These are phyloP conservation scores for Chionomys nivalis DNA, from an alignment of 2,113 vertebrate species.

Conservation along the genomic window DNA sequence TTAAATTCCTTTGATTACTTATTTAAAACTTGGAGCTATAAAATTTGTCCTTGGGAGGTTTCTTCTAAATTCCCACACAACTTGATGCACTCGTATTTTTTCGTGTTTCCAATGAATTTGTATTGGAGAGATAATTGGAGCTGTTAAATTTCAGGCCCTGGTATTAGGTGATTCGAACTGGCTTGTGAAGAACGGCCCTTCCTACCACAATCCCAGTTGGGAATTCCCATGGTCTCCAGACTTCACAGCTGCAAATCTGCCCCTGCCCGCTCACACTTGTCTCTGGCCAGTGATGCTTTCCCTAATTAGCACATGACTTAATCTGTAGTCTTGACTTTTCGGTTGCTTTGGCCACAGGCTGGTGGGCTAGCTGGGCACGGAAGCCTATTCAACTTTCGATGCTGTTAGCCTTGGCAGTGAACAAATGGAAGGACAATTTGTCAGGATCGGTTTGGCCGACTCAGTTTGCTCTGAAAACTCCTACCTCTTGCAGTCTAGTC, in stretches of 20 bases:
- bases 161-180: constrained; percentile 48
- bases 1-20: constrained; percentile 46
- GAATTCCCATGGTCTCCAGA: constrained; percentile 65
- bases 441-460: background rate
- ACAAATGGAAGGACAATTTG: background rate
- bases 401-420: background rate
- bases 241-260: constrained; percentile 70
- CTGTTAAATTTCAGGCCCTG: constrained; percentile 42
- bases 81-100: constrained; percentile 23
- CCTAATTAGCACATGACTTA: constrained; percentile 77
- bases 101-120: constrained; percentile 47
- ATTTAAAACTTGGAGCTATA: constrained; percentile 34
- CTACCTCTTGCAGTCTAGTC: background rate
- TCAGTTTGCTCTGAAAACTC: background rate
- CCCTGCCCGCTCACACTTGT: constrained; percentile 63
- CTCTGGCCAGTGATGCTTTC: constrained; percentile 63
- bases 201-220: constrained; percentile 46
- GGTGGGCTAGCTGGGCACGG: background rate
- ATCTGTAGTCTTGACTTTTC: constrained; percentile 39
- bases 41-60: constrained; percentile 24
- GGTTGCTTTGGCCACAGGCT: background rate
- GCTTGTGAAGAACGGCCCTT: constrained; percentile 35
- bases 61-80: constrained; percentile 32
- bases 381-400: background rate
- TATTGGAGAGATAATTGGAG: constrained; percentile 61